phyloP scores from a whole-genome alignment of 2,888 invertebrate genomes.

The Scaeva pyrastri region DNA sequence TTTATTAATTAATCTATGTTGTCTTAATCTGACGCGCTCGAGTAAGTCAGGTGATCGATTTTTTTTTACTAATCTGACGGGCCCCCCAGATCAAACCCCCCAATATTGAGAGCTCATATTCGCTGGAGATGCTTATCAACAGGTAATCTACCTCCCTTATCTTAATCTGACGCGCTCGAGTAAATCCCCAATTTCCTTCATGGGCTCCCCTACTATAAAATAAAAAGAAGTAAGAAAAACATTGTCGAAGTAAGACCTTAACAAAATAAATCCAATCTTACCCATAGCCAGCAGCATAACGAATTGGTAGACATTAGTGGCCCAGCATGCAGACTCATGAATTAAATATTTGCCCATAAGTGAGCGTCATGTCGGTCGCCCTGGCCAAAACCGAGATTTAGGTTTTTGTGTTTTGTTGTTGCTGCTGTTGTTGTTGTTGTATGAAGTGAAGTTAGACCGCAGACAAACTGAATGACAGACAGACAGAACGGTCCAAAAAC shows the following conservation, averaged over 20 bases:
- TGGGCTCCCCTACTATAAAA: background rate
- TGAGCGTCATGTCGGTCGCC: slow-evolving; percentile 68
- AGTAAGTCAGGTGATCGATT: no score
- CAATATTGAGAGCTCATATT: no score
- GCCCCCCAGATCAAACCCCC: no score
- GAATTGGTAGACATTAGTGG: slow-evolving; percentile 68
- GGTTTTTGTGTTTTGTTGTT: slow-evolving; percentile 12
- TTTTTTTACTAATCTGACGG: no score
- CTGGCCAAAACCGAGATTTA: slow-evolving; percentile 57
- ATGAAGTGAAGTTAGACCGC: background rate
- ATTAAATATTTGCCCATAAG: slow-evolving; percentile 74
- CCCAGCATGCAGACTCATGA: slow-evolving; percentile 71
- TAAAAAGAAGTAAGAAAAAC: slow-evolving; percentile 8
- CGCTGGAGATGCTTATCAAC: no score
- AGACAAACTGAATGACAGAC: no score
- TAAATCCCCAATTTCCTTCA: no score
- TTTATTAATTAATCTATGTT: no score
- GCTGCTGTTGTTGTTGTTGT: background rate
- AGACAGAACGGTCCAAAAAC: slow-evolving; percentile 17
- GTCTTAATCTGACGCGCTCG: no score
- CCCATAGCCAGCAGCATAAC: slow-evolving; percentile 62
- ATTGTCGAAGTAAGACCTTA: slow-evolving; percentile 35
- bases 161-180: no score
- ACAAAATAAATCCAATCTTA: slow-evolving; percentile 47
- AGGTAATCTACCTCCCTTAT: no score